Evolutionary conservation across 2,797 vertebrate genomes (phyloP), one percentile per base, ranked within the genome.

Genomic region (Argentina silus): DNA sequence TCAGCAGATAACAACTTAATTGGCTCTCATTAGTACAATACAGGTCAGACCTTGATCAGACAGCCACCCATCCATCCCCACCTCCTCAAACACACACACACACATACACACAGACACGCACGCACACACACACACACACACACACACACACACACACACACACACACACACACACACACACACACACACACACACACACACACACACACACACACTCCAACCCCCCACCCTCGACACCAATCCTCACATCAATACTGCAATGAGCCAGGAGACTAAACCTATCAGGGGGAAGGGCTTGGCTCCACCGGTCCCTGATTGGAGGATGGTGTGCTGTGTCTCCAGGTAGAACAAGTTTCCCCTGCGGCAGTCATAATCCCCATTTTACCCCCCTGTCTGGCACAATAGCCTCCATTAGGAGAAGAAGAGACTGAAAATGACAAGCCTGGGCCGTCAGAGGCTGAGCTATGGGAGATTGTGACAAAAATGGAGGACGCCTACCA

Each of bases 271-370:
- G 67, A 69, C 48, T 57, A 53, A 73, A 65, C 84, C 84, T 83
- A 86, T 86, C 72, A 62, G 76, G 47, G 60, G 36, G 53, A 42
- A 73, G 72, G 75, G 27, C 53, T 74, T 57, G 3, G 17, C 66
- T 48, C 27, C 57, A 36, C 51, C 67, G 70, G 53, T 42, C 69
- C 43, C 67, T 81, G 80, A 82, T 81, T 86, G 80, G 84, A 64
- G 44, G 60, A 79, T 23, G 59, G 48, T 44, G 68, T 66, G 63
- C 36, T 73, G 72, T 72, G 84, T 86, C 75, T 86, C 84, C 76
- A 86, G 84, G 84, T 86, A 84, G 81, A 86, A 84, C 72, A 79
- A 65, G 67, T 10, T 73, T 42, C 56, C 74, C 70, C 50, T 45
- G 64, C 80, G 79, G 74, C 62, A 70, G 68, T 70, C 78, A 68